Conservation (phyloP, 2,797 vertebrate genomes). For the Gambelia wislizenii region DNA sequence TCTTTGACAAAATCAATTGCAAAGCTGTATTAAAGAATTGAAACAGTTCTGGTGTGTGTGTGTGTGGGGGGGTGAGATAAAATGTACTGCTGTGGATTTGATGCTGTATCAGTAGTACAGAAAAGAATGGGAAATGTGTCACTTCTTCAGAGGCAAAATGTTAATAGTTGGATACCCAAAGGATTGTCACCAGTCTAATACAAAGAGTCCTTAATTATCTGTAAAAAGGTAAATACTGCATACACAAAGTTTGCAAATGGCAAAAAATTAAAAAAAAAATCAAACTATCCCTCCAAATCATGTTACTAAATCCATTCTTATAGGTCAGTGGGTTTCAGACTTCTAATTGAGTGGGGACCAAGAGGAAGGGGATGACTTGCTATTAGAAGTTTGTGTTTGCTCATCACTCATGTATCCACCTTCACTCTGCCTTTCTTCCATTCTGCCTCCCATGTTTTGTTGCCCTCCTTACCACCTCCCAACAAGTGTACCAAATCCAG, state of each 20-base stretch:
- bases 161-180: slow-evolving; percentile 45
- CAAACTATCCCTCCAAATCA: not conserved
- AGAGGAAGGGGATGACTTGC: not conserved
- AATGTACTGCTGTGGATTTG: slow-evolving; percentile 37
- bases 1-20: slow-evolving; percentile 45
- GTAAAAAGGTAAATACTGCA: slow-evolving; percentile 48
- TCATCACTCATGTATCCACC: slow-evolving; percentile 4
- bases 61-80: slow-evolving; percentile 21
- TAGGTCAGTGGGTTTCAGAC: not conserved
- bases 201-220: slow-evolving; percentile 35
- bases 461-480: too few species aligned
- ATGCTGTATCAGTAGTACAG: slow-evolving; percentile 36
- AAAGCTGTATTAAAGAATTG: slow-evolving; percentile 47
- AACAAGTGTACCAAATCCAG: too few species aligned
- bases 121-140: slow-evolving; percentile 43
- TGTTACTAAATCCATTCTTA: not conserved
- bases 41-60: slow-evolving; percentile 32
- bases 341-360: not conserved
- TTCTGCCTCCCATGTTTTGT: not conserved
- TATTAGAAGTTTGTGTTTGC: slow-evolving; percentile 27
- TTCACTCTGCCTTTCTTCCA: not conserved
- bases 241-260: slow-evolving; percentile 37
- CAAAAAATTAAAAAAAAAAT: slow-evolving; percentile 38
- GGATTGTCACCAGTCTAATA: slow-evolving; percentile 37
- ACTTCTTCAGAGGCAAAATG: slow-evolving; percentile 52